Evolutionary conservation across 2,113 vertebrate genomes (phyloP).

Genomic region (Oxygymnocypris stewartii): DNA sequence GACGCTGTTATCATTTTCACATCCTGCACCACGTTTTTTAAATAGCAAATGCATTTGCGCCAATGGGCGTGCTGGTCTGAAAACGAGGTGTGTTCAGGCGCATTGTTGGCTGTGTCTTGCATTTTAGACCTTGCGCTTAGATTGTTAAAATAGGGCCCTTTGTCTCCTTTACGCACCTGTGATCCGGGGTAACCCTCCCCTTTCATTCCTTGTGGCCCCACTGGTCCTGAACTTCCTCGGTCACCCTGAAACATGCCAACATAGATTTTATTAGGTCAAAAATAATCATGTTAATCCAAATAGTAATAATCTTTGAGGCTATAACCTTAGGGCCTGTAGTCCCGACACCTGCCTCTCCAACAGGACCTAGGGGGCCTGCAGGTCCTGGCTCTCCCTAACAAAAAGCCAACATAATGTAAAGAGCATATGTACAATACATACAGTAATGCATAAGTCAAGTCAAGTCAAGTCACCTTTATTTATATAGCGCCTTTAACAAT

Average conservation of each 20-base stretch:
- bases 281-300: background rate
- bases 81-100: too few species aligned
- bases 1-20: too few species aligned
- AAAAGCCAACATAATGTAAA: background rate
- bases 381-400: slow-evolving; percentile 81
- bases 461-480: too few species aligned
- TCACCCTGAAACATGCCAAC: slow-evolving; percentile 72
- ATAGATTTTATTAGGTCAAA: background rate
- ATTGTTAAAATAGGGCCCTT: too few species aligned
- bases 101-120: too few species aligned
- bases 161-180: slow-evolving; percentile 66
- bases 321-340: slow-evolving; percentile 79
- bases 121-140: too few species aligned
- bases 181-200: slow-evolving; percentile 80
- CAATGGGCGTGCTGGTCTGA: too few species aligned
- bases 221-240: slow-evolving; percentile 73
- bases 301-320: slow-evolving; percentile 40
- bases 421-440: background rate
- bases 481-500: too few species aligned
- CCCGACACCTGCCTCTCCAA: slow-evolving; percentile 75
- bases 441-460: background rate
- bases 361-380: slow-evolving; percentile 73
- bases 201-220: slow-evolving; percentile 76
- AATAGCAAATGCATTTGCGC: too few species aligned
- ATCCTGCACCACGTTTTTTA: too few species aligned